phyloP scores from a whole-genome alignment of 2,113 vertebrate species.

The Tychaedon coryphoeus region DNA sequence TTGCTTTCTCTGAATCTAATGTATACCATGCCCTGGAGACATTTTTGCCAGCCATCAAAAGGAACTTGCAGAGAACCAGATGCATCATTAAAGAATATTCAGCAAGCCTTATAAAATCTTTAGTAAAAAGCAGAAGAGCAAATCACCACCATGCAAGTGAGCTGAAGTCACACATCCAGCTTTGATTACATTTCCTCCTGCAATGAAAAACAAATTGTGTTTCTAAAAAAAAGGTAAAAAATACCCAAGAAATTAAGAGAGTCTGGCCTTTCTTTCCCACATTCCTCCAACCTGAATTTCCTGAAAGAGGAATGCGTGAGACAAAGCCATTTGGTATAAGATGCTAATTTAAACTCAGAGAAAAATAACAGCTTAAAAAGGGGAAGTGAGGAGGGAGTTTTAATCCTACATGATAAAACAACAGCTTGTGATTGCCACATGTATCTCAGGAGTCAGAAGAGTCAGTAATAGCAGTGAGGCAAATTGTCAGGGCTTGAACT shows the following conservation, averaged over 20 bases:
- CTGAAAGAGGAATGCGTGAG: conserved; percentile 10
- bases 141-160: background rate
- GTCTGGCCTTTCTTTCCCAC: background rate
- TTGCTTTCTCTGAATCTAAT: conserved; percentile 26
- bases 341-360: conserved; percentile 52
- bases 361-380: conserved; percentile 49
- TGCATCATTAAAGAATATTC: conserved; percentile 65
- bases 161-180: conserved; percentile 4
- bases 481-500: background rate
- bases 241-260: background rate
- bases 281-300: conserved; percentile 24
- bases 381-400: background rate
- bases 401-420: background rate
- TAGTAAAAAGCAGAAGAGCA: conserved; percentile 28
- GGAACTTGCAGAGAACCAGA: conserved; percentile 54
- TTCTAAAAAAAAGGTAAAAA: background rate
- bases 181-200: conserved; percentile 14
- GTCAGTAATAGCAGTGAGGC: background rate
- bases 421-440: background rate
- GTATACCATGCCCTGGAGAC: conserved; percentile 37
- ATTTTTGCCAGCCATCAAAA: conserved; percentile 41
- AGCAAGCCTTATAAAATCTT: conserved; percentile 48
- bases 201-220: background rate
- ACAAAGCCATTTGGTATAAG: conserved; percentile 41
- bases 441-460: background rate